A percentile compares a stretch with the other conserved stretches of the same genome.
These are phyloP conservation scores for Pseudomyrmex gracilis DNA, from an alignment of 1,140 invertebrate species.

Conservation along the genomic window DNA sequence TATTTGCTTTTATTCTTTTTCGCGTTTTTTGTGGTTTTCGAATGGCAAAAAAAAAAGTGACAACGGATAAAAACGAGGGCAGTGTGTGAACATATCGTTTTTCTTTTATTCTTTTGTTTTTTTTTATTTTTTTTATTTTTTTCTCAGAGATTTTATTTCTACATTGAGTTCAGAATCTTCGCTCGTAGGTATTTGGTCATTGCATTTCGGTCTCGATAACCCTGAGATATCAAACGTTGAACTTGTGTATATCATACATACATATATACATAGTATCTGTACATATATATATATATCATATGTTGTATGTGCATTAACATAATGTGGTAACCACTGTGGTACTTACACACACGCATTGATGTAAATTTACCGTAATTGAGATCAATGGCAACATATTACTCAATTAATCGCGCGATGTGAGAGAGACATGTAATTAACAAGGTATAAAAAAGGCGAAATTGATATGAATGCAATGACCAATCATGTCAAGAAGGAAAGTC, in stretches of 20 bases:
- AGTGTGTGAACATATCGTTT: slow-evolving; percentile 13
- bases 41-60: slow-evolving; percentile 30
- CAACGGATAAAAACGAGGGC: background rate
- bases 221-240: background rate
- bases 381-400: too few species aligned
- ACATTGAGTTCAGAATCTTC: background rate
- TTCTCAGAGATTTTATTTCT: background rate
- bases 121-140: background rate
- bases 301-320: too few species aligned
- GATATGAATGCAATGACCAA: slow-evolving; percentile 39
- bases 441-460: background rate
- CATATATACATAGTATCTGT: background rate
- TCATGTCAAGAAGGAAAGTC: background rate
- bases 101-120: slow-evolving; percentile 30
- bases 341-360: too few species aligned
- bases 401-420: too few species aligned
- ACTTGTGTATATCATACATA: background rate
- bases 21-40: slow-evolving; percentile 50
- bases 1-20: slow-evolving; percentile 79
- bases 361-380: too few species aligned
- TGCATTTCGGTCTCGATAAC: slow-evolving; percentile 24
- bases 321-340: too few species aligned
- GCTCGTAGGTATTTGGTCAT: slow-evolving; percentile 13
- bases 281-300: too few species aligned
- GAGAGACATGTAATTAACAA: too few species aligned